Base-by-base conservation (phyloP, 2,113 vertebrate species). In the Perca fluviatilis region DNA sequence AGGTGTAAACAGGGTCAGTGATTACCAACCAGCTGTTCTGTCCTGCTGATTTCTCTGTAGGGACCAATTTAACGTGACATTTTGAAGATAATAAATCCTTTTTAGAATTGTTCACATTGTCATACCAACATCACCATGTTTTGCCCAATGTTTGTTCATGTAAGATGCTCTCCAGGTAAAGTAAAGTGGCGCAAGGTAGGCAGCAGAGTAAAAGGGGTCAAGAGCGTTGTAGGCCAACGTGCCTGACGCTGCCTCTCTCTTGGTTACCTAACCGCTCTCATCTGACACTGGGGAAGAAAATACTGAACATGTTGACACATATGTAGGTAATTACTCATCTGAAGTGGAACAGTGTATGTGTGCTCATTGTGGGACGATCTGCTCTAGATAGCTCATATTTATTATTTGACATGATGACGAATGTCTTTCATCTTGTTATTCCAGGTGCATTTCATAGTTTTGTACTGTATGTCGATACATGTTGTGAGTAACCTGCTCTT, bases 181-280 rank as follows among this genome's bases (percentile, higher is more conserved):
- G 61, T 30, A 23, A 53, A 70, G 49, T 46, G 5, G 66, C 60
- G 11, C 68, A 30, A 25, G 6, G 80, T 61, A 12, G 76, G 58
- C 74, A 77, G 60, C 21, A 16, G 47, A 70, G 50, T 12, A n/a
- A 84, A 27, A 81, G 63, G 67, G 25, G 74, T 79, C 74, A 66
- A 25, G 50, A 21, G 9, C 1, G 8, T 3, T 76, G 62, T 21
- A 67, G 57, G 36, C 58, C 33, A 30, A 6, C 0, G 4, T 40
- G 21, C 16, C 46, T 43, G 27, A 25, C 8, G 8, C 30, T 30
- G 13, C 36, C 53, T 1, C 54, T 36, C 23, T 15, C n/a, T 66
- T 13, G 21, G 58, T 86, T 86, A 77, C 54, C 74, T 61, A 57
- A 86, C 67, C 58, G 70, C 49, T 50, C 69, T 83, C 49, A 66